Evolutionary conservation across 2,113 vertebrate genomes (phyloP), one percentile per base, ranked within the genome.

Genomic region (Actenoides hombroni): DNA sequence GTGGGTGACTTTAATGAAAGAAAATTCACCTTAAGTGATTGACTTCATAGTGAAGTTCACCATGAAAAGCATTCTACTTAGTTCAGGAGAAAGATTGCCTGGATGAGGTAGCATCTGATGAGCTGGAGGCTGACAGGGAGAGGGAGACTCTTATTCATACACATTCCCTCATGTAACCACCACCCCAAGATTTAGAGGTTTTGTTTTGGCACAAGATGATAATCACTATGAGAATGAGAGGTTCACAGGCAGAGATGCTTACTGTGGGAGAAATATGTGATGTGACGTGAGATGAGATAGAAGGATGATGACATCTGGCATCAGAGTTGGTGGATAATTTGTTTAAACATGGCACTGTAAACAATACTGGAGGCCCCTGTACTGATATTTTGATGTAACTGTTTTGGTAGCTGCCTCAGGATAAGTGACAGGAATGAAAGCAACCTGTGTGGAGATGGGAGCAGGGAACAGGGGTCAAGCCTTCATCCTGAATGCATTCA

Each of bases 241-340:
- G 25, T 63, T 88, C 88, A 40, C 68, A 74, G 15, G 60, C 35
- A 83, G 46, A 77, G 21, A 44, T 63, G 15, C 15, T 15, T 74
- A 63, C 40, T 63, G 56, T 59, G 54, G 76, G 28, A 61, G 44
- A 91, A 91, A 83, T 59, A 67, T 0, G 0, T 83, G 75, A 67
- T 0, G 0, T 83, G 7, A 86, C 69, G 16, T 42, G 42, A 42
- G 42, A 42, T 42, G 42, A 42, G 42, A 84, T 11, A 64, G 16
- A 37, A 9, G 29, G 12, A 86, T 6, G 29, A 68, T 3, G 13
- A 74, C 0, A 0, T 49, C 71, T 53, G 20, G n/a, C 29, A 57
- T 80, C 13, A 49, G 33, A 77, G 31, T 20, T 70, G 21, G 44
- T 69, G 28, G 24, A 48, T 86, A 86, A 68, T n/a, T 74, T 86